phyloP scores from a whole-genome alignment of 2,888 invertebrate genomes.

The Saturnia pavonia region DNA sequence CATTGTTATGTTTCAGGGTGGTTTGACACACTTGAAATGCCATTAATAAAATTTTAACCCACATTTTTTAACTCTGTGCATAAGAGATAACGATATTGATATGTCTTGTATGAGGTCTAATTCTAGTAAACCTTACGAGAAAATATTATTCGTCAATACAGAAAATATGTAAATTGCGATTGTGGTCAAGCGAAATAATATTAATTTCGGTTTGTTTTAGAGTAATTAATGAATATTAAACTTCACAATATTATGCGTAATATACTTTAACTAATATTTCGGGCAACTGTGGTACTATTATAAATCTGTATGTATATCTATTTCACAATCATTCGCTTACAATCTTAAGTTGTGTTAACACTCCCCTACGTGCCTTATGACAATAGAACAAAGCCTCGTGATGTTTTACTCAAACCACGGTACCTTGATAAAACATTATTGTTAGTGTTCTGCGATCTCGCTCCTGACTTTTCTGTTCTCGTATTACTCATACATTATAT shows the following conservation, averaged over 20 bases:
- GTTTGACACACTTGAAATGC: neutral
- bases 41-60: neutral
- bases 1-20: neutral
- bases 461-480: slow-evolving; percentile 40
- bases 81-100: neutral
- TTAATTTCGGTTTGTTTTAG: neutral
- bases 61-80: neutral
- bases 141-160: neutral
- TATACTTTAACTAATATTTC: neutral
- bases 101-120: neutral
- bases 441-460: slow-evolving; percentile 53
- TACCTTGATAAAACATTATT: slow-evolving; percentile 60
- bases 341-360: slow-evolving; percentile 22
- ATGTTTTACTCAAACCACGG: slow-evolving; percentile 48
- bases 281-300: neutral
- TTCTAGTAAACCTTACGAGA: neutral
- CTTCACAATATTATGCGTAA: neutral
- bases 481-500: slow-evolving; percentile 37
- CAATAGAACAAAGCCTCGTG: slow-evolving; percentile 68
- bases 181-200: neutral
- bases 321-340: slow-evolving; percentile 8
- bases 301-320: neutral
- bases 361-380: slow-evolving; percentile 52
- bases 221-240: neutral
- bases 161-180: neutral